Percentiles rank a stretch among this genome's conserved stretches.
Evolutionary conservation across 2,113 vertebrate genomes (phyloP).

Genomic region (Pelusios castaneus): DNA sequence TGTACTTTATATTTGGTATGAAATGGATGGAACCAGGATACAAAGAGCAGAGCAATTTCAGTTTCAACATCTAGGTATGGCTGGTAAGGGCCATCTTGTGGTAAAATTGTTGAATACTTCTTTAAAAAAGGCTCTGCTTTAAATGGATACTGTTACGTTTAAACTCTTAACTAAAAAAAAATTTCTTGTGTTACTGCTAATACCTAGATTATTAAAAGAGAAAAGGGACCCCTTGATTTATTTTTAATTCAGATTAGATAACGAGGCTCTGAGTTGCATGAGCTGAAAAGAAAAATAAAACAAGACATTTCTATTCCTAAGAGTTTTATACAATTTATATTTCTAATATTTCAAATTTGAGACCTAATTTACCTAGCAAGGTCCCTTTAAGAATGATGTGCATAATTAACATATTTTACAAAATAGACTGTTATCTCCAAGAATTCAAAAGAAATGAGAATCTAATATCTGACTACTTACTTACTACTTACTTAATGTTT

Average conservation of each 20-base stretch:
- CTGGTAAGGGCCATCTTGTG: constrained; percentile 45
- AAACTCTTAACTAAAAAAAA: not conserved
- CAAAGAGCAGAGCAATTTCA: fast-evolving
- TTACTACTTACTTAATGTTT: not conserved
- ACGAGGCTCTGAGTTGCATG: not conserved
- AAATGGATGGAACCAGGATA: not conserved
- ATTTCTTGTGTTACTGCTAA: not conserved
- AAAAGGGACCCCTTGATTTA: not conserved
- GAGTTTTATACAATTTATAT: not conserved
- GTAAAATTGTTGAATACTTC: fast-evolving
- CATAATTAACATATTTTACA: not conserved
- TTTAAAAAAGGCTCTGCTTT: fast-evolving
- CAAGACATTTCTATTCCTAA: not conserved
- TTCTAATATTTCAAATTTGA: not conserved
- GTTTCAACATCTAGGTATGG: fast-evolving
- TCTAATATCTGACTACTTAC: not conserved
- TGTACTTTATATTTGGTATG: not conserved
- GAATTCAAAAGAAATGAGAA: not conserved
- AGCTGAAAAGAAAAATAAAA: not conserved
- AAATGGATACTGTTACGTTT: not conserved
- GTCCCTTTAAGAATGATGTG: not conserved
- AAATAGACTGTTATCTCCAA: not conserved
- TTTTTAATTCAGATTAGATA: not conserved
- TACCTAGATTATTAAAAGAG: not conserved
- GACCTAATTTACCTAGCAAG: not conserved